Base-by-base conservation (phyloP, 2,797 vertebrate genomes). In the Peromyscus attwateri region DNA sequence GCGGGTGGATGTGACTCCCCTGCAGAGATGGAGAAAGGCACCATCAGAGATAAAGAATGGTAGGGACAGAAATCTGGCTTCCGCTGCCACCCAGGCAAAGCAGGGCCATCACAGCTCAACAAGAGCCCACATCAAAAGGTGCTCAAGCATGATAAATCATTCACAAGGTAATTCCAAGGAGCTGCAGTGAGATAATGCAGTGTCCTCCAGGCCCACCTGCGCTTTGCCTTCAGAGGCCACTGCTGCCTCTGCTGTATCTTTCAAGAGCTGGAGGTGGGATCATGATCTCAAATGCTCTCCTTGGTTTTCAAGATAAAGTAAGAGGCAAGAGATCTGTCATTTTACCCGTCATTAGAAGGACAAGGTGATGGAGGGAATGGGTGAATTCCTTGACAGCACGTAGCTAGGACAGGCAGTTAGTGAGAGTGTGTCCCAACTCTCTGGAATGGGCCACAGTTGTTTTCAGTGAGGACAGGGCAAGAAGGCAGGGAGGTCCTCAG, bases 401-500 rank as follows among this genome's bases (percentile, higher is more conserved):
- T 25, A 70, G 21, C 19, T 14, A 49, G 27, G n/a, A 49, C 25
- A 11, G 19, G 11, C 17, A 34, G 76, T n/a, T 17, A 27, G 27
- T n/a, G 12, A 34, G n/a, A 31, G 17, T 14, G 75, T 27, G 37
- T 37, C 9, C 37, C 37, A 1, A 89, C 71, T 92, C 75, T 81
- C 13, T 34, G 52, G 89, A 82, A 95, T 97, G 98, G 95, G 98
- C 98, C 97, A 96, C 34, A 0, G 31, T 93, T 94, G 97, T 97
- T 95, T 97, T 96, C 97, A 90, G 98, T 94, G 94, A 97, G 95
- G 97, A 97, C 57, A n/a, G 76, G 49, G 70, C 2, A 13, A 27
- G 70, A n/a, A n/a, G 16, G 19, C 10, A n/a, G 57, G 11, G 57
- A 29, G 92, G 81, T 92, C 96, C 49, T 96, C 79, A 3, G 25